Base-by-base conservation (phyloP, 2,113 vertebrate genomes). In the Haplochromis vanheusdeni region DNA sequence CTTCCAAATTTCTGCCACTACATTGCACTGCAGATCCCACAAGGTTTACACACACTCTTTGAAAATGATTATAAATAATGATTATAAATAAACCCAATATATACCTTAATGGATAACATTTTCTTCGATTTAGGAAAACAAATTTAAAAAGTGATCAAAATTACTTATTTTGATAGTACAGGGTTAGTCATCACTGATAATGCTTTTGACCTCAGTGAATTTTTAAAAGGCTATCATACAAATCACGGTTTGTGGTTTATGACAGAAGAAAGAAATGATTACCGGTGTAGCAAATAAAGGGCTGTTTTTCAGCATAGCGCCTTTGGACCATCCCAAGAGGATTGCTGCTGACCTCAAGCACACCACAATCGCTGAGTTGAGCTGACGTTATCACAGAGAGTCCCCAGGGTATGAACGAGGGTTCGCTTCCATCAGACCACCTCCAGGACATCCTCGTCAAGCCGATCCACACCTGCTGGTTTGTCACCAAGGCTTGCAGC, bases 271-370 rank as follows among this genome's bases (percentile, higher is more conserved):
- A 28, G 42, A 77, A 51, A 49, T 47, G 10, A 49, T 77, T 77
- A 77, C 73, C 73, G 1, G 23, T 77, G 73, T 77, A 77, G 73
- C 73, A 77, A 31, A 77, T 77, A 47, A 77, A 77, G 17, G 73
- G 45, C 17, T n/a, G 73, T 31, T 51, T 19, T 19, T 77, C 45
- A 77, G 73, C 10, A 4, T 49, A 77, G 17, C 0, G 1, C 26
- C 6, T 77, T 77, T 77, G 73, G 14, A 51, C 45, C 73, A 51
- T 49, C 26, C 73, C 73, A 11, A 77, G 73, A 77, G 73, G 45
- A 9, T 77, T 77, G 45, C 26, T 77, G 73, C 26, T 77, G 45
- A 77, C 45, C 26, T 77, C 0, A 49, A 77, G 16, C 14, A 31
- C 45, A 6, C 73, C 17, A 77, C 10, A 49, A 77, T 77, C 45